Percentiles rank a stretch among this genome's conserved stretches.
Conservation (phyloP, 2,797 vertebrate species). For the Channallabes apus region DNA sequence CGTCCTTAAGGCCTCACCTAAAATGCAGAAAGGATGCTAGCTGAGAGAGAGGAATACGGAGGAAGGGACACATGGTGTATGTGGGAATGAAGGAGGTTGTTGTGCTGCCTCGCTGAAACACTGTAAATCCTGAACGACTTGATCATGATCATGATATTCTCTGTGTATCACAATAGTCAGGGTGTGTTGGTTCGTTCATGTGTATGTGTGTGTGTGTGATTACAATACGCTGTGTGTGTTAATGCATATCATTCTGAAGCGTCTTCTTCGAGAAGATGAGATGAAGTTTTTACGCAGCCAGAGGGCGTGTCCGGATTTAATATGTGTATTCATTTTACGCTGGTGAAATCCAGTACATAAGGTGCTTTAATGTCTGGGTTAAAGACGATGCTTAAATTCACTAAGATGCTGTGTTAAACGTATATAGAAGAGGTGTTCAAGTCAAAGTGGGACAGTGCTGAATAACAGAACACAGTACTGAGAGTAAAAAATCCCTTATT, state of each 20-base stretch:
- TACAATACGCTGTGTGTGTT: not conserved
- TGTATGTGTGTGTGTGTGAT: not conserved
- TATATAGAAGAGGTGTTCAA: too few relatives aligned
- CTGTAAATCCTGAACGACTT: conserved; percentile 5
- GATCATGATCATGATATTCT: not conserved
- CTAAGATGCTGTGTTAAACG: too few relatives aligned
- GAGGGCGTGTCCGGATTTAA: not conserved
- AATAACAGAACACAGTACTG: too few relatives aligned
- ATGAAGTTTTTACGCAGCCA: conserved; percentile 13
- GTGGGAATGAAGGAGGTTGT: not conserved
- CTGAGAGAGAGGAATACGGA: not conserved
- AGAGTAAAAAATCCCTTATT: too few relatives aligned
- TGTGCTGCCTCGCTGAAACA: not conserved
- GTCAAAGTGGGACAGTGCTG: too few relatives aligned
- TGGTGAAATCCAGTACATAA: conserved; percentile 9
- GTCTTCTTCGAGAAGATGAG: not conserved
- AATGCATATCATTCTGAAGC: not conserved
- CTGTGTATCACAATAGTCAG: not conserved
- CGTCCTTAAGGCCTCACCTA: conserved; percentile 64
- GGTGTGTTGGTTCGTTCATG: not conserved
- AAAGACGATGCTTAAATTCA: not conserved
- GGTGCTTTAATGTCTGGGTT: conserved; percentile 12
- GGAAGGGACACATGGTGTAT: not conserved
- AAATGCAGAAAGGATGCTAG: conserved; percentile 69
- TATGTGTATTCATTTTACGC: not conserved